phyloP scores from a whole-genome alignment of 2,888 invertebrate genomes.

The Tanypteryx hageni region DNA sequence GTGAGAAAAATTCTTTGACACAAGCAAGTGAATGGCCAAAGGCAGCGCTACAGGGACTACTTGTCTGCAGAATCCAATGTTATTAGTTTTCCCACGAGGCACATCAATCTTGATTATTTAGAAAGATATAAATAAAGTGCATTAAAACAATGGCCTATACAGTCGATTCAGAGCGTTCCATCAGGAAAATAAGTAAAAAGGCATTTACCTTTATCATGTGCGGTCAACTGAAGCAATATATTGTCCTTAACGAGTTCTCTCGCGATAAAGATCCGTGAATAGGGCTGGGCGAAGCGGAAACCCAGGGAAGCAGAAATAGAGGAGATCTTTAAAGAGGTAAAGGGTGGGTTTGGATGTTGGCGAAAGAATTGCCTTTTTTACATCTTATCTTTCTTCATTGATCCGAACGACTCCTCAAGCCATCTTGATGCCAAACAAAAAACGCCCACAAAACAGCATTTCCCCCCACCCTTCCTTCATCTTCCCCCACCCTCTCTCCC shows the following conservation, averaged over 20 bases:
- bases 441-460: neutral
- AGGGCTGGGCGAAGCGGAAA: neutral
- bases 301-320: neutral
- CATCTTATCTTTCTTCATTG: constrained; percentile 49
- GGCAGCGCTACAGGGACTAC: too few relatives aligned
- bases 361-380: constrained; percentile 37
- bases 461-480: neutral
- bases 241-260: neutral
- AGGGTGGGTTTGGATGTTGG: constrained; percentile 16
- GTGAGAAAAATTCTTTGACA: too few relatives aligned
- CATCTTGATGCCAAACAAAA: constrained; percentile 33
- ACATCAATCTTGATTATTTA: too few relatives aligned
- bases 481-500: neutral
- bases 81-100: too few relatives aligned
- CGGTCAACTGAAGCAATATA: neutral
- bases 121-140: too few relatives aligned
- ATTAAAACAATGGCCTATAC: too few relatives aligned
- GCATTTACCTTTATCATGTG: neutral
- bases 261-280: neutral
- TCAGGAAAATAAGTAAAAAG: neutral
- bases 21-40: too few relatives aligned
- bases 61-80: too few relatives aligned
- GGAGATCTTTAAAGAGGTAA: neutral
- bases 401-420: constrained; percentile 23
- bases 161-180: too few relatives aligned